These are phyloP conservation scores for Tetragonula carbonaria DNA, from an alignment of 2,888 invertebrate species.

Conservation along the genomic window DNA sequence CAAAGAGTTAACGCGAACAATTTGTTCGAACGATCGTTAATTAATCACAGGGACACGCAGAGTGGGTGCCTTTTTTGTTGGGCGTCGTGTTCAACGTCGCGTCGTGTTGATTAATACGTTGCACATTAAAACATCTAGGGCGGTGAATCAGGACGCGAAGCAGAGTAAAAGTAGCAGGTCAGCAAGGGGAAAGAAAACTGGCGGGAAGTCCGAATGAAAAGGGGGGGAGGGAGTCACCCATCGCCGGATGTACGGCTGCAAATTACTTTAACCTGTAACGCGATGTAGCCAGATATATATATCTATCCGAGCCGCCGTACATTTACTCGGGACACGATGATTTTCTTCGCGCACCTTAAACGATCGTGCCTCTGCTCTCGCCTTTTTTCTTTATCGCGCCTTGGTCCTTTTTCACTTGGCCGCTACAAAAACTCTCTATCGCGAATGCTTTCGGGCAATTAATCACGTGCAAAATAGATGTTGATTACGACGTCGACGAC, in stretches of 20 bases:
- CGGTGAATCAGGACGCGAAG: neutral
- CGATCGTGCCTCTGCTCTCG: constrained; percentile 55
- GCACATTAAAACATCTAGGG: constrained; percentile 19
- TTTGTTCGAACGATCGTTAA: constrained; percentile 8
- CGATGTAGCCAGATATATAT: constrained; percentile 6
- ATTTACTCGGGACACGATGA: constrained; percentile 47
- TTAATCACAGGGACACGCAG: constrained; percentile 10
- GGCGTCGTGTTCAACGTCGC: neutral
- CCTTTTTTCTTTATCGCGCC: constrained; percentile 45
- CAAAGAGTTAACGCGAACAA: neutral
- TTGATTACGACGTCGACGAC: constrained; percentile 69
- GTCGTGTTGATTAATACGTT: constrained; percentile 46
- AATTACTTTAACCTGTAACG: constrained; percentile 47
- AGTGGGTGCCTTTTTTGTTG: neutral
- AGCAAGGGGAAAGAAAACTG: neutral
- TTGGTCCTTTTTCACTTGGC: constrained; percentile 60
- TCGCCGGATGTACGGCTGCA: constrained; percentile 28
- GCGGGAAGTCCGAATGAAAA: neutral
- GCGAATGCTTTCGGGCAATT: constrained; percentile 69
- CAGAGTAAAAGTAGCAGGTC: neutral
- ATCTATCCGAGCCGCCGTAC: neutral
- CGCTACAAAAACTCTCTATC: constrained; percentile 68
- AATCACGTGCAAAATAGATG: constrained; percentile 72
- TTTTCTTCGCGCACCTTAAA: constrained; percentile 69
- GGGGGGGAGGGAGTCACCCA: constrained; percentile 5